Evolutionary conservation across 2,888 invertebrate genomes (phyloP), one percentile per base, ranked within the genome.

Genomic region (Thelaira solivaga): DNA sequence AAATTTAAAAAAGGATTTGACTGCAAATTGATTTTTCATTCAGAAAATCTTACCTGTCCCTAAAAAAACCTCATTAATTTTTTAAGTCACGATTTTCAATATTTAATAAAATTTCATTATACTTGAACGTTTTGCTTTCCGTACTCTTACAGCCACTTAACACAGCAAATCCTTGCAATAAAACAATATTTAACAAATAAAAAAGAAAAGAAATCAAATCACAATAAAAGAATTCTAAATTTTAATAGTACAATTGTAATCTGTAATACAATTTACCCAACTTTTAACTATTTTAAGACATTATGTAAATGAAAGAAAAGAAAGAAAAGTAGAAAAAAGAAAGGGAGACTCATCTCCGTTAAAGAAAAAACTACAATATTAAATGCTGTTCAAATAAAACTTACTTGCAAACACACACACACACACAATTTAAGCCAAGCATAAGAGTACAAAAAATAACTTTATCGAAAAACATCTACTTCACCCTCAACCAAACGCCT

Each of bases 71-170:
- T 41, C 61, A 74, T 78, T 74, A 65, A 65, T 34, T 49, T 24
- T 13, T 36, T 61, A 55, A 71, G 74, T 74, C 78, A 78, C 74
- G 78, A 71, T 74, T 55, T 65, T 53, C 69, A 78, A 78, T 71
- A 78, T 78, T 74, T 65, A 65, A 78, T 74, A 74, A 78, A 78
- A 78, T 74, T 69, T 74, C 74, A 74, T 74, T 78, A 78, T 78
- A 53, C 78, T 61, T 61, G 13, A 75, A 68, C 45, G 55, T 39
- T 55, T 64, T 47, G 18, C 22, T 24, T 64, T 11, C 36, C 45
- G 45, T 20, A 43, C 39, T 34, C 18, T n/a, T n/a, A 41, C 36
- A 26, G 11, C 39, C 29, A 29, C 43, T 13, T 10, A n/a, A 31
- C 16, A 43, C 31, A 8, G 13, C 13, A 57, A 57, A 41, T 51